Base-by-base conservation (phyloP, 2,113 vertebrate genomes). In the Seriola dumerili region DNA sequence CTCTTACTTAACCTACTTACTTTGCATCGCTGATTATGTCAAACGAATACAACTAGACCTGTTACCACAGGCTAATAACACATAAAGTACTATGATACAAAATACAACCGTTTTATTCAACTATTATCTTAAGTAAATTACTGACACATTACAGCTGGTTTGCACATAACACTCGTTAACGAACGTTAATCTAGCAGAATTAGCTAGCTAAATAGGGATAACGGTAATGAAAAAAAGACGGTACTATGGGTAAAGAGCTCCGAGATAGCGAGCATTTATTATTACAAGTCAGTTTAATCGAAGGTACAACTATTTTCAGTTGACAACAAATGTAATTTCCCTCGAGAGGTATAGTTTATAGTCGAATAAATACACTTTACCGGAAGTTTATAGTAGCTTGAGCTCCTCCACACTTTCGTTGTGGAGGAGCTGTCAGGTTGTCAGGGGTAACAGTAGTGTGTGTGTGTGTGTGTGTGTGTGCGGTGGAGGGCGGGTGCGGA, bases 371-470 rank as follows among this genome's bases (percentile, higher is more conserved):
- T 34, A 42, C 1, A n/a, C 42, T 68, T 88, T 84, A 91, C 83
- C 90, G 13, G 16, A 10, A 3, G 12, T 65, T 61, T 62, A 12
- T 57, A 42, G 50, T 2, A 67, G 48, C 52, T 46, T 32, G 12
- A 42, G 9, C 16, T 64, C 74, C 42, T 46, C 32, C 13, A 4
- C 14, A 4, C 23, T 23, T 55, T 13, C 80, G 85, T 83, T 23
- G 23, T 23, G 23, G 23, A 23, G 23, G 23, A 23, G 23, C 23
- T 23, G 23, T 23, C 23, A 23, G 86, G 94, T 95, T 94, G 83
- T 90, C 78, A 89, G 1, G 67, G 72, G 94, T 91, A 65, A 95
- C 92, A 69, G 17, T 34, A 38, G 55, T 2, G 29, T 29, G 29
- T 29, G 29, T 29, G 29, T 29, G 29, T 29, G 29, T 29, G 25